Evolutionary conservation across 2,888 invertebrate genomes (phyloP).

Genomic region (Choreutis nemorana): DNA sequence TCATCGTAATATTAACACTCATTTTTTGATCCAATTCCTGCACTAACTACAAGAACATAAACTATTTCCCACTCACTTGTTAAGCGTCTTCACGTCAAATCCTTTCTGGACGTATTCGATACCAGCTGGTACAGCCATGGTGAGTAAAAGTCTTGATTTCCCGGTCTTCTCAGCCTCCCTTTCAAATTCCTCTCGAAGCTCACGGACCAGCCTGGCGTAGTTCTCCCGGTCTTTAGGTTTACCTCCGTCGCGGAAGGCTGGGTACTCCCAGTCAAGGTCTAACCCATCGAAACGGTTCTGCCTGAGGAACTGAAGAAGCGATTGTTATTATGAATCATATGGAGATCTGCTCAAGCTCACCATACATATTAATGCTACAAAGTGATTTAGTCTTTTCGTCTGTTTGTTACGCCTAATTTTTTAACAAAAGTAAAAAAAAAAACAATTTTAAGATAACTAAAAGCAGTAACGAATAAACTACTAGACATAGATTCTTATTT

Average conservation of each 20-base stretch:
- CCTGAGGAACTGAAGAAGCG: slow-evolving; percentile 74
- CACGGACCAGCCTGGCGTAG: slow-evolving; percentile 88
- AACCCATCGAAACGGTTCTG: slow-evolving; percentile 94
- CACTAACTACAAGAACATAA: no score
- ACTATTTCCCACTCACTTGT: slow-evolving; percentile 78
- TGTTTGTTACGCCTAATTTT: no score
- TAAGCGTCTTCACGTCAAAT: slow-evolving; percentile 87
- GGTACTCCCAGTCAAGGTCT: slow-evolving; percentile 93
- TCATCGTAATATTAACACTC: no score
- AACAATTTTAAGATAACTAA: no score
- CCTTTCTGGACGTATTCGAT: slow-evolving; percentile 93
- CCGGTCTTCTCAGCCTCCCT: slow-evolving; percentile 86
- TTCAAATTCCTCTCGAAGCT: slow-evolving; percentile 89
- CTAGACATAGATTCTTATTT: no score
- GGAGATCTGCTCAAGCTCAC: no score
- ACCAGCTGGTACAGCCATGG: slow-evolving; percentile 95
- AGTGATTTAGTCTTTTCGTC: no score
- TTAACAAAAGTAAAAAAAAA: no score
- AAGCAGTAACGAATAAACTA: no score
- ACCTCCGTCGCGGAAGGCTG: slow-evolving; percentile 81
- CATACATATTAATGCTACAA: no score
- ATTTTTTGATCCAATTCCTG: no score
- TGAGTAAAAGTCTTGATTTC: slow-evolving; percentile 77
- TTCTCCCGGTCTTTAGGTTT: slow-evolving; percentile 85
- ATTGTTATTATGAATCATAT: no score